Evolutionary conservation across 1,140 invertebrate species (phyloP).

Genomic region (Dysdera silvatica): DNA sequence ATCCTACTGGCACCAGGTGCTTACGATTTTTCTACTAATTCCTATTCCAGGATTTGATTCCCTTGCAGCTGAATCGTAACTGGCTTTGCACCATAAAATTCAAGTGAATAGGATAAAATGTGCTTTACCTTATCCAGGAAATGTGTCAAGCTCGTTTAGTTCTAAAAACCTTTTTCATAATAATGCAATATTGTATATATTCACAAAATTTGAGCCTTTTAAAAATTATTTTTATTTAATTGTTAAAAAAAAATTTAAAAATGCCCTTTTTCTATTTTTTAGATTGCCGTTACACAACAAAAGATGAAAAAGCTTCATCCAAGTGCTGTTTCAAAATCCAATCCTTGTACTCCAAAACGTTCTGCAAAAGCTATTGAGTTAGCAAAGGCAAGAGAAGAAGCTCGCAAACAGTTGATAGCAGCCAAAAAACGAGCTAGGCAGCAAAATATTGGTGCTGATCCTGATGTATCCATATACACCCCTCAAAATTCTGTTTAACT

Average conservation of each 20-base stretch:
- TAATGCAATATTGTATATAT: neutral
- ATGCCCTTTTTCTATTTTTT: too few relatives aligned
- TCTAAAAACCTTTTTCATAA: too few relatives aligned
- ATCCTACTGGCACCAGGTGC: too few relatives aligned
- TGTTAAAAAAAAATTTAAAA: neutral
- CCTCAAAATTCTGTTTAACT: conserved; percentile 7
- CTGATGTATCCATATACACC: conserved; percentile 12
- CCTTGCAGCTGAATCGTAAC: too few relatives aligned
- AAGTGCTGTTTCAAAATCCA: conserved; percentile 34
- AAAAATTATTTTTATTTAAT: neutral
- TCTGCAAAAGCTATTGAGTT: conserved; percentile 47
- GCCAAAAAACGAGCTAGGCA: conserved; percentile 51
- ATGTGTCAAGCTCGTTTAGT: too few relatives aligned
- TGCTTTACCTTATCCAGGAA: too few relatives aligned
- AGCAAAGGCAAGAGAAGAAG: conserved; percentile 60
- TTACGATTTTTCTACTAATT: too few relatives aligned
- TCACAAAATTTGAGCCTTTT: neutral
- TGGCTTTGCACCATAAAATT: too few relatives aligned
- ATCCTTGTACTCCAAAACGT: conserved; percentile 44
- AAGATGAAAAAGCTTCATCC: neutral
- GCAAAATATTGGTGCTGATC: conserved; percentile 2
- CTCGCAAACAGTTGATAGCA: conserved; percentile 68
- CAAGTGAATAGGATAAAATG: too few relatives aligned
- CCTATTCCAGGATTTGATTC: too few relatives aligned
- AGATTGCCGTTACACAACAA: neutral